These are phyloP conservation scores for Rynchops niger DNA, from an alignment of 2,113 vertebrate genomes.

Conservation along the genomic window DNA sequence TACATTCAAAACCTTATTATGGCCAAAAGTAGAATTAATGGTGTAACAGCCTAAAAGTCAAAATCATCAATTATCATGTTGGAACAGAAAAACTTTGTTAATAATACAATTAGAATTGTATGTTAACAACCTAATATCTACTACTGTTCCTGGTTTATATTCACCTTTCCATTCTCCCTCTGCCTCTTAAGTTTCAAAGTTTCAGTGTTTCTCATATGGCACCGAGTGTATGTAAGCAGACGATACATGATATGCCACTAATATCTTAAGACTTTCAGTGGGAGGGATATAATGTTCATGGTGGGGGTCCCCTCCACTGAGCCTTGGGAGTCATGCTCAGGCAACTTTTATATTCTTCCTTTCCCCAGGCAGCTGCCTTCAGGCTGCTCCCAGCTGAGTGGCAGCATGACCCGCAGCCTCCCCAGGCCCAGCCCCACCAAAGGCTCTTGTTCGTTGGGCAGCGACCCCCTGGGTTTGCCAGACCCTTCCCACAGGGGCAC, in stretches of 20 bases:
- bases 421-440: too few species aligned
- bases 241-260: background rate
- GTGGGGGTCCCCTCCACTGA: background rate
- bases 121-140: background rate
- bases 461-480: accelerated
- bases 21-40: background rate
- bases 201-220: background rate
- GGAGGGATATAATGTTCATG: background rate
- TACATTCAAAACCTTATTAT: background rate
- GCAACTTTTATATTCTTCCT: background rate
- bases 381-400: accelerated
- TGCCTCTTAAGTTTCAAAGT: background rate
- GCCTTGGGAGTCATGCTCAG: background rate
- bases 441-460: background rate
- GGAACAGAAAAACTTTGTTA: background rate
- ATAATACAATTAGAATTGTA: background rate
- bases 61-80: background rate
- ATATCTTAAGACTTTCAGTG: background rate
- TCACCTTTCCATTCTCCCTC: background rate
- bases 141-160: background rate
- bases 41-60: background rate
- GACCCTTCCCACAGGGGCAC: accelerated
- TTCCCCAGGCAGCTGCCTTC: background rate
- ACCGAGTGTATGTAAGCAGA: accelerated
- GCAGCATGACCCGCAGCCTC: accelerated